phyloP scores from a whole-genome alignment of 2,797 vertebrate genomes.

The Cuculus canorus region DNA sequence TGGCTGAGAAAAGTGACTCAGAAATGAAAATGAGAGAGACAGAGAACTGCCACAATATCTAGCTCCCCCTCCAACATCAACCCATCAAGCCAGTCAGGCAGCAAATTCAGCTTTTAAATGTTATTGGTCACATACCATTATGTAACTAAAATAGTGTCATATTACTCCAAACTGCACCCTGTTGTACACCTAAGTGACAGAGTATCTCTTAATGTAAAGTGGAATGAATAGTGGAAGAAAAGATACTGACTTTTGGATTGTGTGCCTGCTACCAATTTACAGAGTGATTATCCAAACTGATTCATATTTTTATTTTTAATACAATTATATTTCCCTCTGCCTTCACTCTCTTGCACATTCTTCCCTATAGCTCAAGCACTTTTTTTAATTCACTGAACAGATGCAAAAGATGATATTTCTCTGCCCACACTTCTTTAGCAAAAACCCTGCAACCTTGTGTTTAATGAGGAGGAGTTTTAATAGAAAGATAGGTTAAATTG shows the following conservation, averaged over 20 bases:
- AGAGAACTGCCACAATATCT: background rate
- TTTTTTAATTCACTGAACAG: slow-evolving; percentile 45
- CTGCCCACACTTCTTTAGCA: slow-evolving; percentile 62
- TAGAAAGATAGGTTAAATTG: slow-evolving; percentile 68
- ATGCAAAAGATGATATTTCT: slow-evolving; percentile 57
- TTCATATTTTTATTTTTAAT: slow-evolving; percentile 22
- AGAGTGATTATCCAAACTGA: background rate
- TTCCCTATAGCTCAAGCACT: background rate
- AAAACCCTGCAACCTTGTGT: slow-evolving; percentile 49
- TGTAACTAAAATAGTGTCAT: slow-evolving; percentile 39
- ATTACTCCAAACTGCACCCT: slow-evolving; percentile 8
- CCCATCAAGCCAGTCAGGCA: background rate
- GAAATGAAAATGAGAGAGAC: slow-evolving; percentile 25
- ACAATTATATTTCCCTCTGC: background rate
- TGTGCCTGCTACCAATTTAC: background rate
- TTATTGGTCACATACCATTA: slow-evolving; percentile 44
- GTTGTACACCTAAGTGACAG: background rate
- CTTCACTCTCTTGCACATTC: slow-evolving; percentile 7
- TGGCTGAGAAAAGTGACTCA: background rate
- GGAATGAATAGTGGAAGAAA: background rate
- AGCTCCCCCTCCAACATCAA: background rate
- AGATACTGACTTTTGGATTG: background rate
- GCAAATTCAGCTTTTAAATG: slow-evolving; percentile 39
- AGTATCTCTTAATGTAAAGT: background rate
- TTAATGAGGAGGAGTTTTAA: slow-evolving; percentile 70